A percentile compares a stretch with the other conserved stretches of the same genome.
Evolutionary conservation across 2,113 vertebrate species (phyloP).

Genomic region (Psittacula cyanocephala): DNA sequence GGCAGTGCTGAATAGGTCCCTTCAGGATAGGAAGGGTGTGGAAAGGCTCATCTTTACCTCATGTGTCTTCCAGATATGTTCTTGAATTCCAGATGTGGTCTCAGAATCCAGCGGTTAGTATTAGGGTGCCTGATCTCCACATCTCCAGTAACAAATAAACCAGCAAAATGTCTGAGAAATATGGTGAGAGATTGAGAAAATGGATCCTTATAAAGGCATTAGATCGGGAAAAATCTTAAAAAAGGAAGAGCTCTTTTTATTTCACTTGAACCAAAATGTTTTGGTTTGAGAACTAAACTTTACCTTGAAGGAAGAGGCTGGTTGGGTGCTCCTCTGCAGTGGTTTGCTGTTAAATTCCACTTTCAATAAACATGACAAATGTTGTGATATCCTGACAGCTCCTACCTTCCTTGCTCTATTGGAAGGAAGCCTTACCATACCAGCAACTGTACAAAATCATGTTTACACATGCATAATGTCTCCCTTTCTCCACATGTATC

Average conservation of each 20-base stretch:
- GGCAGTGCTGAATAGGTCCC: background rate
- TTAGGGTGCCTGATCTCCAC: no score
- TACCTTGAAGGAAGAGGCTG: background rate
- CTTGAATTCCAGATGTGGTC: background rate
- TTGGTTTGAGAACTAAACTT: background rate
- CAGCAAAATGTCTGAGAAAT: background rate
- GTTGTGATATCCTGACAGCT: background rate
- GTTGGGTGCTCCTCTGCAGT: background rate
- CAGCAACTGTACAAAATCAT: background rate
- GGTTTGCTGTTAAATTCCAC: background rate
- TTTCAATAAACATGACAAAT: background rate
- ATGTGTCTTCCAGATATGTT: background rate
- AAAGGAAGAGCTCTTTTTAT: background rate
- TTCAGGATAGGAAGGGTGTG: background rate
- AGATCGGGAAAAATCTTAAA: background rate
- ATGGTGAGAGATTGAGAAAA: background rate
- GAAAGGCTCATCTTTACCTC: background rate
- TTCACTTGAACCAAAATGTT: background rate
- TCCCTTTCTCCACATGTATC: background rate
- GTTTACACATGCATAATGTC: fast-evolving
- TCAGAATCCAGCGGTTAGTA: background rate
- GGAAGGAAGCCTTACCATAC: background rate
- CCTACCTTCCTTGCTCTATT: background rate
- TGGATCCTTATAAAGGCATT: background rate
- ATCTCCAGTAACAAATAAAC: background rate